phyloP scores from a whole-genome alignment of 2,113 vertebrate genomes.

The Cynopterus brachyotis region DNA sequence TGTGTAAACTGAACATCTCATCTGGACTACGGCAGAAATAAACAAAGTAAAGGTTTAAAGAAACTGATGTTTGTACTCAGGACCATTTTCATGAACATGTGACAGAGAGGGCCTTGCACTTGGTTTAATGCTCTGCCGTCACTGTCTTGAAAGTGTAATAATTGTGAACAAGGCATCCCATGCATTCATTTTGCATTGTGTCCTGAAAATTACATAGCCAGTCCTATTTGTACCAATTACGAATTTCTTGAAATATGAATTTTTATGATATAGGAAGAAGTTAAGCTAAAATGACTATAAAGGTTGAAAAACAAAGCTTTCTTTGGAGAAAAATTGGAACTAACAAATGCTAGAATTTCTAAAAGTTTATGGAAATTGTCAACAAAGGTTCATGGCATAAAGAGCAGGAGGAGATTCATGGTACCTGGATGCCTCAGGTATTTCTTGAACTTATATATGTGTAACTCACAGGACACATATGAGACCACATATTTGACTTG shows the following conservation, averaged over 20 bases:
- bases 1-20: background rate
- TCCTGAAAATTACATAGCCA: background rate
- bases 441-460: background rate
- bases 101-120: background rate
- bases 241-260: background rate
- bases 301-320: background rate
- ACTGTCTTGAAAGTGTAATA: background rate
- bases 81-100: background rate
- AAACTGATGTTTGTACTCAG: background rate
- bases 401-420: background rate
- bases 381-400: background rate
- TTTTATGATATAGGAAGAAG: background rate
- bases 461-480: background rate
- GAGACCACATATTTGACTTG: background rate
- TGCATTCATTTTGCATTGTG: background rate
- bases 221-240: background rate
- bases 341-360: background rate
- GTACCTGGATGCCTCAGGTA: fast-evolving
- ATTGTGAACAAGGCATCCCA: background rate
- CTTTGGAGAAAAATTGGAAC: background rate
- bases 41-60: background rate
- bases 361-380: background rate
- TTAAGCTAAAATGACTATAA: background rate
- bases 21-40: background rate
- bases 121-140: background rate